Conservation (phyloP, 2,888 invertebrate genomes). For the Pantelozetes paolii region DNA sequence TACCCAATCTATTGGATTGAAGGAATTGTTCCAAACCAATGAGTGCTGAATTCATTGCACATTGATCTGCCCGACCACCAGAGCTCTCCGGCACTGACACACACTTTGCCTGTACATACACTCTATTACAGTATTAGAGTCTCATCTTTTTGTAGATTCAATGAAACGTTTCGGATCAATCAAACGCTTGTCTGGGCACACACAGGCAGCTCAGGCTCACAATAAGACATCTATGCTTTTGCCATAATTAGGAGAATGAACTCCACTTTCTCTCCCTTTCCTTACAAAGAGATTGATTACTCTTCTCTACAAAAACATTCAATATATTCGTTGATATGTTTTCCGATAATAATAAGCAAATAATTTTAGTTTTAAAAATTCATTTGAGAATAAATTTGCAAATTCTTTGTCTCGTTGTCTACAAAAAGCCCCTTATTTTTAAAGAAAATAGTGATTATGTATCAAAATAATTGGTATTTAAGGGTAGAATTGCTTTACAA, state of each 20-base stretch:
- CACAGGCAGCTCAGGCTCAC: background rate
- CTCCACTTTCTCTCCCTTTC: background rate
- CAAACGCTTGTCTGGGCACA: conserved; percentile 38
- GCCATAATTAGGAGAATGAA: conserved; percentile 27
- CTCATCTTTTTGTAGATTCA: conserved; percentile 37
- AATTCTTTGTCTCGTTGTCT: background rate
- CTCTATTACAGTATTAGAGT: conserved; percentile 15
- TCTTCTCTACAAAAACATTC: background rate
- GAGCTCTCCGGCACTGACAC: background rate
- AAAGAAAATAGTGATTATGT: conserved; percentile 11
- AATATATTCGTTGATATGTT: background rate
- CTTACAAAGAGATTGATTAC: conserved; percentile 19
- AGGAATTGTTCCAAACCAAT: conserved; percentile 35
- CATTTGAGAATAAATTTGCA: conserved; percentile 34
- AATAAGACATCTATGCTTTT: conserved; percentile 23
- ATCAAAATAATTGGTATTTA: conserved; percentile 26
- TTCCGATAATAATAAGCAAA: conserved; percentile 15
- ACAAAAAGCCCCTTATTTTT: conserved; percentile 29
- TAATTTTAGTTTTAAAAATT: conserved; percentile 20
- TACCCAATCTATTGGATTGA: conserved; percentile 27
- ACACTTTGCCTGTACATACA: background rate
- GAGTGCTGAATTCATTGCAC: conserved; percentile 33
- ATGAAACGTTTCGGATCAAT: conserved; percentile 37
- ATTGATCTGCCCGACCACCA: background rate
- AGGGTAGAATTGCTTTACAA: background rate